Base-by-base conservation (phyloP, 2,888 invertebrate species). In the Spisula subtruncata region DNA sequence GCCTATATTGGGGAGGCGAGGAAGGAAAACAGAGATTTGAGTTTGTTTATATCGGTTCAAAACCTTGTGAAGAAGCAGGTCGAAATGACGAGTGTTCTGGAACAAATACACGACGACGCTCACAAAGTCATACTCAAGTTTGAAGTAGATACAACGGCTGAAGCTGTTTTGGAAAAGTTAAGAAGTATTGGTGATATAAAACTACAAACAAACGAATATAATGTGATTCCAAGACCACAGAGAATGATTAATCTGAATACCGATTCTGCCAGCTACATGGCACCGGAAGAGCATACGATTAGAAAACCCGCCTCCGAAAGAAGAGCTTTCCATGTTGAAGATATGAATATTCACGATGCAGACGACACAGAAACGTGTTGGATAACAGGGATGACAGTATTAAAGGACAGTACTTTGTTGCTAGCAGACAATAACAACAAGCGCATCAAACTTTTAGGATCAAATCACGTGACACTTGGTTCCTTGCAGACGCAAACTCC, bases 371-470 rank as follows among this genome's bases (percentile, higher is more conserved):
- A 85, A 51, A 91, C 66, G 14, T 82, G 87, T 29, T 91, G 87
- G 85, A 87, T 91, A 6, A 91, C 91, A 0, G 91, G 91, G 10
- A 87, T 91, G 60, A 75, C 48, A 2, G 46, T 85, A 48, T 60
- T 91, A 20, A 46, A 60, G 20, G 87, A 91, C 82, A 87, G 87
- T 54, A 85, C 60, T 12, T 29, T 91, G 16, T 32, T 89, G 5
- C n/a, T 91, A 18, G 85, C 80, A 0, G 91, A 91, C 41, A 87
- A 89, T 66, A 89, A 83, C 51, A 91, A 89, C 60, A 89, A 85
- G 46, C 51, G 85, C 12, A 51, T 91, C 25, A 91, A 89, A 54
- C 54, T 91, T 12, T 51, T 89, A 5, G 83, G 84, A 25, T 85
- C 87, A 5, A 75, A 82, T 35, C 75, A 79, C 25, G 60, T 83